Percentiles rank a stretch among this genome's conserved stretches.
These are phyloP conservation scores for Shinisaurus crocodilurus DNA, from an alignment of 2,113 vertebrate genomes.

Conservation along the genomic window DNA sequence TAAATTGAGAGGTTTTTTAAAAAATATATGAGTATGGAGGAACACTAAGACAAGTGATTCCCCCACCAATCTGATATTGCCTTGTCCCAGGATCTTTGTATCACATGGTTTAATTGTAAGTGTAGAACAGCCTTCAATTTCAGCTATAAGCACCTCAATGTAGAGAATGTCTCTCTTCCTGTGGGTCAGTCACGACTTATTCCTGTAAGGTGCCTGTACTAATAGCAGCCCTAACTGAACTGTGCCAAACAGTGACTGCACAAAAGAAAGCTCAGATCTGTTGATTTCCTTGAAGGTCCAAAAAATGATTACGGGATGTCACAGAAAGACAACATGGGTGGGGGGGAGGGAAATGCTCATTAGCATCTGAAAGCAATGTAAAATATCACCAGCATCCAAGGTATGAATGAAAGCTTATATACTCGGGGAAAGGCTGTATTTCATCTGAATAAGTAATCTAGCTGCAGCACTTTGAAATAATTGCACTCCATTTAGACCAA, in stretches of 20 bases:
- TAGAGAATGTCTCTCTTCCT: not conserved
- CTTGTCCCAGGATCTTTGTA: not conserved
- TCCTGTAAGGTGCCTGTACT: not conserved
- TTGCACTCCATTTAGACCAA: slow-evolving; percentile 36
- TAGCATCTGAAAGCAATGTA: not conserved
- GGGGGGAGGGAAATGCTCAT: not conserved
- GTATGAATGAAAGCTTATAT: slow-evolving; percentile 36
- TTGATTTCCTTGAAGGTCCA: not conserved
- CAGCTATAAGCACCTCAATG: not conserved
- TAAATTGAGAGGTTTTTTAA: too few species aligned
- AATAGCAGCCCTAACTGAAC: not conserved
- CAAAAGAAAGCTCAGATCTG: not conserved
- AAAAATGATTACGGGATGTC: not conserved
- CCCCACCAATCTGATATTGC: not conserved
- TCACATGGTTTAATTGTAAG: not conserved
- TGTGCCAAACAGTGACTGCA: not conserved
- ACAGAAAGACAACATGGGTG: not conserved
- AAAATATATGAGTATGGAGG: too few species aligned
- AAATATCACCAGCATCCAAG: slow-evolving; percentile 27
- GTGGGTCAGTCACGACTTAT: not conserved
- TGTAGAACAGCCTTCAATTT: not conserved
- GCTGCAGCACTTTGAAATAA: slow-evolving; percentile 57
- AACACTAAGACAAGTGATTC: not conserved
- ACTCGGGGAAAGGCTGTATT: not conserved
- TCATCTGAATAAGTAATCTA: slow-evolving; percentile 51